Conservation (phyloP, 2,113 vertebrate genomes). For the Pteruthius melanotis region DNA sequence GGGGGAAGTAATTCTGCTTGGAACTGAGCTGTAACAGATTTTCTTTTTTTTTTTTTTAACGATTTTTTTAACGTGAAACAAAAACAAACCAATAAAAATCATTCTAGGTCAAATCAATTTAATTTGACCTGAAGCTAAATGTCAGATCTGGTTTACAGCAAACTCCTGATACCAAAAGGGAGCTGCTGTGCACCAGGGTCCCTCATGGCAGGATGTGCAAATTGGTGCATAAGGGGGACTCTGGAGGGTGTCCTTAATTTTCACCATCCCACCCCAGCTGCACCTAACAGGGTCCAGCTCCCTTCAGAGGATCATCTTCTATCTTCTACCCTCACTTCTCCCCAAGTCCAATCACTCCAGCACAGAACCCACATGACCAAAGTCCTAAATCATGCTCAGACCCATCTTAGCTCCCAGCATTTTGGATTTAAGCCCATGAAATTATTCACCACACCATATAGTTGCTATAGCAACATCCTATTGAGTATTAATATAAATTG, state of each 20-base stretch:
- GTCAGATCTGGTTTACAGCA: constrained; percentile 41
- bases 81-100: constrained; percentile 42
- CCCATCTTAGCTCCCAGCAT: not conserved
- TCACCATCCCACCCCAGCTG: not conserved
- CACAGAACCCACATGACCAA: not conserved
- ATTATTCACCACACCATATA: not conserved
- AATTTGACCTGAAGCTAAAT: constrained; percentile 38
- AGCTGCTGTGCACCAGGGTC: not conserved
- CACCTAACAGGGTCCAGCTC: not conserved
- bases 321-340: not conserved
- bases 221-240: not conserved
- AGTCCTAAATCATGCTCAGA: not conserved
- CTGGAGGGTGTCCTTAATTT: not conserved
- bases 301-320: not conserved
- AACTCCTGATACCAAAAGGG: not conserved
- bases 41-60: not conserved
- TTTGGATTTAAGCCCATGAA: constrained; percentile 19
- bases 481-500: constrained; percentile 51
- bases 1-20: not conserved
- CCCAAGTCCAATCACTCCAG: not conserved
- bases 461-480: constrained; percentile 51
- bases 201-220: fast-evolving
- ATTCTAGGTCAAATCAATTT: constrained; percentile 50
- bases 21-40: not conserved
- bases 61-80: not conserved